Percentiles rank a stretch among this genome's conserved stretches.
phyloP scores from a whole-genome alignment of 2,888 invertebrate genomes.

The Germaria angustata region DNA sequence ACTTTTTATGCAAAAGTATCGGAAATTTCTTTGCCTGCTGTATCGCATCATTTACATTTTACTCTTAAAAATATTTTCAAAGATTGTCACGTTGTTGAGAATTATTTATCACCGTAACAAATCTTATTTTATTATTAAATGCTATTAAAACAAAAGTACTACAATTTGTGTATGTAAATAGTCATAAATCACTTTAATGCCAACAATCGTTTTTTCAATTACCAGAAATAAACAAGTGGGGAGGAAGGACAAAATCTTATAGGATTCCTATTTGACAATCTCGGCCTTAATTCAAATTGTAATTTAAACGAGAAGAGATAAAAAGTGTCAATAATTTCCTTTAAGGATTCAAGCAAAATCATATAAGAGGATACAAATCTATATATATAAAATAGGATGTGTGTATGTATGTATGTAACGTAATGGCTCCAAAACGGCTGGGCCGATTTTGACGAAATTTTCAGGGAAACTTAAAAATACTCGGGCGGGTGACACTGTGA shows the following conservation, averaged over 20 bases:
- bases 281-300: neutral
- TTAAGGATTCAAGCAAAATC: no score
- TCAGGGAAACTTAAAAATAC: no score
- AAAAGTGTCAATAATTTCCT: no score
- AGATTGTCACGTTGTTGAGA: no score
- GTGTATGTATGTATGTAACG: no score
- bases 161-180: conserved; percentile 10
- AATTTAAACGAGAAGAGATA: neutral
- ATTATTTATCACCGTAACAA: neutral
- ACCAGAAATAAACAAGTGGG: neutral
- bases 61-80: neutral
- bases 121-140: neutral
- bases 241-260: neutral
- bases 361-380: no score
- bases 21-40: no score
- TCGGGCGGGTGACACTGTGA: neutral
- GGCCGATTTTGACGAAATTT: no score
- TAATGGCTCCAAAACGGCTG: no score
- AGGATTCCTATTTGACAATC: neutral
- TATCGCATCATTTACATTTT: neutral
- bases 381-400: no score
- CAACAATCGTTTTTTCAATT: neutral
- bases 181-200: conserved; percentile 17
- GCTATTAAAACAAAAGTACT: conserved; percentile 2
- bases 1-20: no score